Evolutionary conservation across 2,888 invertebrate genomes (phyloP).

Genomic region (Habrosyne pyritoides): DNA sequence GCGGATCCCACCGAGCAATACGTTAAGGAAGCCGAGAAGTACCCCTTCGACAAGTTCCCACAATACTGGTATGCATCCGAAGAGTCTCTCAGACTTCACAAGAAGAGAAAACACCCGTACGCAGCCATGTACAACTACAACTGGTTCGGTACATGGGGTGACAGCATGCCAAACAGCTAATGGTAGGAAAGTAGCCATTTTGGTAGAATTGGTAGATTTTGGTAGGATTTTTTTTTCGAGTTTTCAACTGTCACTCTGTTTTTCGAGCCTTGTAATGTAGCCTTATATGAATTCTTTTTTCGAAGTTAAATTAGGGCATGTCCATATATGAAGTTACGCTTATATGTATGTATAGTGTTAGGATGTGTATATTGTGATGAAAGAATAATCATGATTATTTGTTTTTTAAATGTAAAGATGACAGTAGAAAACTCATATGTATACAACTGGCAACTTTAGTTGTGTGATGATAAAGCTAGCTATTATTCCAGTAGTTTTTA

Average conservation of each 20-base stretch:
- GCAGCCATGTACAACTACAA: constrained; percentile 67
- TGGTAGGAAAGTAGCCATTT: constrained; percentile 3
- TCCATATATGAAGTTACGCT: not conserved
- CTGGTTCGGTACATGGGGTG: constrained; percentile 69
- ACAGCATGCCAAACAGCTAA: constrained; percentile 66
- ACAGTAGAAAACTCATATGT: constrained; percentile 19
- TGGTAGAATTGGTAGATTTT: constrained; percentile 16
- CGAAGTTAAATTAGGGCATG: not conserved
- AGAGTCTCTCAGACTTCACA: constrained; percentile 70
- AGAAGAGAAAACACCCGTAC: constrained; percentile 75
- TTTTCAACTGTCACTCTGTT: constrained; percentile 8
- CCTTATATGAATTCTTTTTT: not conserved
- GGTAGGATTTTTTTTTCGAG: constrained; percentile 11
- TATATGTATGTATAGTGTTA: not conserved
- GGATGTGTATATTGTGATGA: not conserved
- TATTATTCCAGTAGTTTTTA: constrained; percentile 15
- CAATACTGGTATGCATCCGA: constrained; percentile 77
- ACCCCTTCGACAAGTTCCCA: constrained; percentile 66
- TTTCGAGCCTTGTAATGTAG: not conserved
- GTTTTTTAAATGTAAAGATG: constrained; percentile 3
- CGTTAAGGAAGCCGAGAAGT: constrained; percentile 64
- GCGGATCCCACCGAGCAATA: constrained; percentile 61
- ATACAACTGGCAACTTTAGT: constrained; percentile 7
- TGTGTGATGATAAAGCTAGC: not conserved
- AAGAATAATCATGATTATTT: not conserved